Percentiles rank a stretch among this genome's conserved stretches.
These are phyloP conservation scores for Paramisgurnus dabryanus DNA, from an alignment of 2,113 vertebrate species.

Conservation along the genomic window DNA sequence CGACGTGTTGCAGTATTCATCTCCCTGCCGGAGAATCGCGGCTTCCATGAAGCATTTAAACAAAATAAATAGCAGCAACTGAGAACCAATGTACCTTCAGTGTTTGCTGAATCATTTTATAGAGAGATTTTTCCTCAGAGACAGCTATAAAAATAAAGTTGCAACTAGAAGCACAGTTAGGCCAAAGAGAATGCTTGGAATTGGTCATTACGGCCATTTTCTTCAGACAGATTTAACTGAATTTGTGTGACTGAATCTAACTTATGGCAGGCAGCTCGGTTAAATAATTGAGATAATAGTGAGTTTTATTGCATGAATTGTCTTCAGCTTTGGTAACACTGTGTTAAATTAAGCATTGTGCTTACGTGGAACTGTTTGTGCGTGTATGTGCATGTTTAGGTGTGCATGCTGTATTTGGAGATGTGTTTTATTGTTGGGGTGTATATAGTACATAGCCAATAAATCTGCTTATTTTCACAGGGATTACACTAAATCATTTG, in stretches of 20 bases:
- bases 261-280: slow-evolving; percentile 16
- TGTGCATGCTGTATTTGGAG: neutral
- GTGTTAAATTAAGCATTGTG: neutral
- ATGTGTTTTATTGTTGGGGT: slow-evolving; percentile 16
- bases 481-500: slow-evolving; percentile 12
- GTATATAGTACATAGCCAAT: neutral
- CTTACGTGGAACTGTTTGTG: neutral
- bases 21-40: slow-evolving; percentile 67
- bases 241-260: neutral
- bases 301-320: slow-evolving; percentile 28
- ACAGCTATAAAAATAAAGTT: slow-evolving; percentile 70
- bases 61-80: slow-evolving; percentile 72
- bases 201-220: slow-evolving; percentile 62
- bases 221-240: slow-evolving; percentile 51
- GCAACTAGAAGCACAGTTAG: slow-evolving; percentile 63
- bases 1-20: slow-evolving; percentile 66
- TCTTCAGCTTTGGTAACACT: neutral
- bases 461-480: slow-evolving; percentile 18
- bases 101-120: slow-evolving; percentile 74
- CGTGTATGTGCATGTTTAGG: neutral
- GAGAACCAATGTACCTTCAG: slow-evolving; percentile 71
- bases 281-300: slow-evolving; percentile 27
- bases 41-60: slow-evolving; percentile 73
- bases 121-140: slow-evolving; percentile 73
- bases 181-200: slow-evolving; percentile 61